Conservation (phyloP, 1,140 invertebrate species). For the Drosophila bipectinata region DNA sequence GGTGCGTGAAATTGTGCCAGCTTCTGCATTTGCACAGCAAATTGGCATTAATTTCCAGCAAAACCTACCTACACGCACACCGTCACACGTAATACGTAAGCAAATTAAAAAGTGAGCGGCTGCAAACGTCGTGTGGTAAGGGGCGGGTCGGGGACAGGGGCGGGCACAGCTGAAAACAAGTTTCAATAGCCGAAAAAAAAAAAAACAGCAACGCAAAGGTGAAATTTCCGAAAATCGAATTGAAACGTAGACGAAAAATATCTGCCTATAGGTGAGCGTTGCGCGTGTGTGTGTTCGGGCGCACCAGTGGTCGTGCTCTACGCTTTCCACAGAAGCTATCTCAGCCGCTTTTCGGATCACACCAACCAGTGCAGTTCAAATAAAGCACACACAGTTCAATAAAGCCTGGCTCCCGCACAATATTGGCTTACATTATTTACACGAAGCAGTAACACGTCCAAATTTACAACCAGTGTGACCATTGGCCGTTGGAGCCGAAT, state of each 20-base stretch:
- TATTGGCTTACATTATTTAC: conserved; percentile 6
- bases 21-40: conserved; percentile 51
- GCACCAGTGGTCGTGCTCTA: conserved; percentile 46
- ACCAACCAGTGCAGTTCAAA: conserved; percentile 1
- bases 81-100: conserved; percentile 72
- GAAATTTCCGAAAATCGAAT: conserved; percentile 80
- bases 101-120: conserved; percentile 78
- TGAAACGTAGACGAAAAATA: conserved; percentile 79
- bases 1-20: conserved; percentile 58
- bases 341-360: conserved; percentile 14
- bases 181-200: conserved; percentile 66
- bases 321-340: conserved; percentile 25
- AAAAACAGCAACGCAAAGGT: conserved; percentile 79
- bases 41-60: conserved; percentile 62
- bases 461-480: conserved; percentile 1
- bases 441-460: background rate
- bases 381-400: background rate
- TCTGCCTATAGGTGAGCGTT: conserved; percentile 59
- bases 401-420: background rate
- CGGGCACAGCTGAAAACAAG: conserved; percentile 74
- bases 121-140: conserved; percentile 33
- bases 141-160: conserved; percentile 8
- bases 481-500: background rate
- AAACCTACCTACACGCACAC: conserved; percentile 56
- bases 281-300: conserved; percentile 29